A percentile compares a stretch with the other conserved stretches of the same genome.
Conservation (phyloP, 2,113 vertebrate genomes). For the Platanista minor region DNA sequence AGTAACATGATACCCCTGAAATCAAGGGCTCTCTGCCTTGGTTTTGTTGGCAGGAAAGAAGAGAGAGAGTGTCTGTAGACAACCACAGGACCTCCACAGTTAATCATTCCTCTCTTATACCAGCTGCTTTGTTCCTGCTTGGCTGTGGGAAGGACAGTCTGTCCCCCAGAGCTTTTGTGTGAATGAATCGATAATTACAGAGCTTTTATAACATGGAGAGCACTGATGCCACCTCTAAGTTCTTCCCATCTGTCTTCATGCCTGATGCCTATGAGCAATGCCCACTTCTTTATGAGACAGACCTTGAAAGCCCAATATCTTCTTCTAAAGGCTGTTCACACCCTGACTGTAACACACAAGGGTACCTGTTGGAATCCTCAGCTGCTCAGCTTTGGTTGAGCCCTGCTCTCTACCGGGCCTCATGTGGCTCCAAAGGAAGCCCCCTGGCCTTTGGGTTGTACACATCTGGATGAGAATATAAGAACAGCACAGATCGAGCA, state of each 20-base stretch:
- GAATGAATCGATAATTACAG: neutral
- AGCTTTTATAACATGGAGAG: neutral
- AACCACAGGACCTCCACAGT: neutral
- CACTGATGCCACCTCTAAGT: neutral
- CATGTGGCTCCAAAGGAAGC: fast-evolving
- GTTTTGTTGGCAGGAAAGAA: neutral
- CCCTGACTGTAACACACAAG: neutral
- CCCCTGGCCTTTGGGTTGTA: neutral
- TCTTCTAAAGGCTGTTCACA: neutral
- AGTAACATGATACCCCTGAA: neutral
- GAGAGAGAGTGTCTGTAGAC: neutral
- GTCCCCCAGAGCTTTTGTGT: neutral
- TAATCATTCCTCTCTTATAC: neutral
- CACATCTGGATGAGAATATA: neutral
- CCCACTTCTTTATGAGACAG: neutral
- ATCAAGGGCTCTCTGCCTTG: neutral
- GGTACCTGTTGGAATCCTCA: neutral
- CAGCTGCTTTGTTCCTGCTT: neutral
- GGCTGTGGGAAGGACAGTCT: neutral
- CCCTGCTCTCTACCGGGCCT: neutral
- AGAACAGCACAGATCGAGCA: neutral
- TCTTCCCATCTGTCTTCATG: neutral
- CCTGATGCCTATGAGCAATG: neutral
- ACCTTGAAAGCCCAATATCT: neutral
- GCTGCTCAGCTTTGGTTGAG: neutral